Percentiles rank a stretch among this genome's conserved stretches.
These are phyloP conservation scores for Drosophila azteca DNA, from an alignment of 1,140 invertebrate genomes.

Conservation along the genomic window DNA sequence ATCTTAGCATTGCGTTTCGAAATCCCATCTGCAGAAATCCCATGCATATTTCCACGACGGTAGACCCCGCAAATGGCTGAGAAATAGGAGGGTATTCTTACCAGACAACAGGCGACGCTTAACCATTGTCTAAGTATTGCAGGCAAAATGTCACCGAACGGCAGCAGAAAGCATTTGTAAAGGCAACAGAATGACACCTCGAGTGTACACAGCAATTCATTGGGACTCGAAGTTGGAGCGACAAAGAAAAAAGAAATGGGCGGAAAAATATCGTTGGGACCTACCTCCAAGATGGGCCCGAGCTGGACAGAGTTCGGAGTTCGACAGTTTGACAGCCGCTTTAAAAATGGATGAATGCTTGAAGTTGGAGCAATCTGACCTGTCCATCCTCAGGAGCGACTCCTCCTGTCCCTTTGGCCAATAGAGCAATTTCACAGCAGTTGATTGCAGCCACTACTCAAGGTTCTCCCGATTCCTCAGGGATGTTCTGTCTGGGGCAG, in stretches of 20 bases:
- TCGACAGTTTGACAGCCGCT: no score
- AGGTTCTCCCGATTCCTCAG: conserved; percentile 19
- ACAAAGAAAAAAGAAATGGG: conserved; percentile 17
- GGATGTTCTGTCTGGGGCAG: conserved; percentile 35
- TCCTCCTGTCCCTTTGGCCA: conserved; percentile 1
- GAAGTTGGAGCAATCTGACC: conserved; percentile 3
- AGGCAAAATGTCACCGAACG: conserved; percentile 73
- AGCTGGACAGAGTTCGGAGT: conserved; percentile 24
- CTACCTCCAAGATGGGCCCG: conserved; percentile 8
- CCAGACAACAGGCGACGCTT: no score
- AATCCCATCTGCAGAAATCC: no score
- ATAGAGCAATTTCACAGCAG: conserved; percentile 48
- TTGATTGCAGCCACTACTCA: conserved; percentile 41
- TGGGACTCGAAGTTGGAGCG: no score
- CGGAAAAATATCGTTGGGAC: conserved; percentile 15
- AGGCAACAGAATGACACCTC: conserved; percentile 58
- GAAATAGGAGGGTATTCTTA: no score
- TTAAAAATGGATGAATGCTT: neutral
- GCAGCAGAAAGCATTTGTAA: conserved; percentile 64
- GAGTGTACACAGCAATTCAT: conserved; percentile 55
- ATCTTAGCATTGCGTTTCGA: no score
- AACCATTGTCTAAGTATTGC: conserved; percentile 74
- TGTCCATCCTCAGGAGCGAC: neutral
- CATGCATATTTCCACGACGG: no score
- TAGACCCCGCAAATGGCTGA: no score